Evolutionary conservation across 2,888 invertebrate species (phyloP).

Genomic region (Hydriomena furcata): DNA sequence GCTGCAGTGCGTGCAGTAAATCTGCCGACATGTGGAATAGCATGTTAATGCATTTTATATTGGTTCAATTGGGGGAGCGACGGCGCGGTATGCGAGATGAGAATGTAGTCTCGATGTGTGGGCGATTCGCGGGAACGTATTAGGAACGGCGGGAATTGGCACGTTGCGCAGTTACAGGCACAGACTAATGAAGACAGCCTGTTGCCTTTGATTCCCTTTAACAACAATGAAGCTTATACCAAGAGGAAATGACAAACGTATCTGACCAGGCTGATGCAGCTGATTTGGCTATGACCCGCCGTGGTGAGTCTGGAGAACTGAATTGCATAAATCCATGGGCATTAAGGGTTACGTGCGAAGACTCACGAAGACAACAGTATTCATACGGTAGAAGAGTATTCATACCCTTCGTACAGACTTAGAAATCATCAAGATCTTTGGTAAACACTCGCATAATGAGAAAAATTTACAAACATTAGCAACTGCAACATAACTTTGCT

Average conservation of each 20-base stretch:
- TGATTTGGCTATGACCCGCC: no score
- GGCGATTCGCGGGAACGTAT: slow-evolving; percentile 79
- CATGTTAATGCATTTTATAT: slow-evolving; percentile 83
- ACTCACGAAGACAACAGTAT: no score
- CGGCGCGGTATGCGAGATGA: slow-evolving; percentile 72
- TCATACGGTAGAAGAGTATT: no score
- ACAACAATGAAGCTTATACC: background rate
- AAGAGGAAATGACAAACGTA: no score
- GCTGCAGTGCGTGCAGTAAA: slow-evolving; percentile 46
- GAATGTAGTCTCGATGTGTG: slow-evolving; percentile 57
- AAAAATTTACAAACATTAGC: no score
- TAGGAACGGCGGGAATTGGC: slow-evolving; percentile 67
- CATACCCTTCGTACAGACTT: no score
- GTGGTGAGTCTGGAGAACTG: no score
- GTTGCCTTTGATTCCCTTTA: slow-evolving; percentile 18
- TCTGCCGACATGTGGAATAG: slow-evolving; percentile 70
- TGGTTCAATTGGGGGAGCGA: slow-evolving; percentile 79
- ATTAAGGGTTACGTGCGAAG: no score
- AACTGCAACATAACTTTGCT: background rate
- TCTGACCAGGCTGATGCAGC: no score
- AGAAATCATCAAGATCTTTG: no score
- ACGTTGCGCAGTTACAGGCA: slow-evolving; percentile 43
- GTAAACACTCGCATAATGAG: no score
- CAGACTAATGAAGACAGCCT: slow-evolving; percentile 34
- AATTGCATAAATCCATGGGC: no score